phyloP scores from a whole-genome alignment of 2,113 vertebrate species.

The Indri indri region DNA sequence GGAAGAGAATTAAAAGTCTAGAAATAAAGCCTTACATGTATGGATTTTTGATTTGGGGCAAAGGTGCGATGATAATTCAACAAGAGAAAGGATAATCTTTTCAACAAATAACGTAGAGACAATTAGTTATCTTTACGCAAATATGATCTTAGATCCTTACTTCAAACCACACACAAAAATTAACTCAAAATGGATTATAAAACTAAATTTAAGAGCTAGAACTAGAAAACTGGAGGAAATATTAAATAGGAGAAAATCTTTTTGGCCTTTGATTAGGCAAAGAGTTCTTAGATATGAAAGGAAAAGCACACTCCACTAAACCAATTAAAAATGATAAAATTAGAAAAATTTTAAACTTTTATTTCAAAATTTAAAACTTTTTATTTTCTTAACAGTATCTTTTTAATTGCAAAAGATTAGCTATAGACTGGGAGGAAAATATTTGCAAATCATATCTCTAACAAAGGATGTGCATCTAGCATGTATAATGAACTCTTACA shows the following conservation, averaged over 20 bases:
- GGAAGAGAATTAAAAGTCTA: neutral
- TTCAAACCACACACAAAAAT: neutral
- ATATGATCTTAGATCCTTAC: neutral
- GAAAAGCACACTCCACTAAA: neutral
- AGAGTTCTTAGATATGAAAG: neutral
- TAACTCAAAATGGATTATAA: neutral
- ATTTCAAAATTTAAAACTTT: neutral
- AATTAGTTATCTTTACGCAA: neutral
- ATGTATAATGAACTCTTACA: neutral
- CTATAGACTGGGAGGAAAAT: neutral
- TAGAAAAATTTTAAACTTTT: neutral
- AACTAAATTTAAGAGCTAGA: slow-evolving; percentile 1
- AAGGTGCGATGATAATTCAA: neutral
- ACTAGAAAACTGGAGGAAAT: neutral
- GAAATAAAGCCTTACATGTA: neutral
- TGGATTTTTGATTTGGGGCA: neutral
- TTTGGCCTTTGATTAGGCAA: neutral
- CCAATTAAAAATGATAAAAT: neutral
- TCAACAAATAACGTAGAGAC: neutral
- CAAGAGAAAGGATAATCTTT: neutral
- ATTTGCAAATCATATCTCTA: neutral
- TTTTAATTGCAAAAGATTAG: neutral
- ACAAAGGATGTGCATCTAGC: neutral
- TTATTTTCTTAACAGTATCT: neutral
- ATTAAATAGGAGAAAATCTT: slow-evolving; percentile 14